Base-by-base conservation (phyloP, 2,888 invertebrate genomes). In the Rhimphoctona megacephalus region DNA sequence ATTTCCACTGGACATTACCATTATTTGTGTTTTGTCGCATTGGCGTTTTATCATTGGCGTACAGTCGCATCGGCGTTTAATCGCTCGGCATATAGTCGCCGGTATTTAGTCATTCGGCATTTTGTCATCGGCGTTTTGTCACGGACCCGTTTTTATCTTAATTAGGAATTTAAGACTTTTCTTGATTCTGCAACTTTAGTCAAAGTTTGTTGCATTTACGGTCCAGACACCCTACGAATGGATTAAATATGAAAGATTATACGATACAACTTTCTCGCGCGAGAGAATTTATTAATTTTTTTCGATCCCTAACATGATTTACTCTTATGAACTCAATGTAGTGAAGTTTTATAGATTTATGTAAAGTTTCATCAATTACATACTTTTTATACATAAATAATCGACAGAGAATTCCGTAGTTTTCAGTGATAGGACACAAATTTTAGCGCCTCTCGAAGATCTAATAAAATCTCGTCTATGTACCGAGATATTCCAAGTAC, bases 371-470 rank as follows among this genome's bases (percentile, higher is more conserved):
- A 61, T 61, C 61, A 30, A 6, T 30, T 17, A 30, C 30, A 30
- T 30, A 17, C 30, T 61, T 61, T 30, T 7, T 17, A 30, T 17
- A 25, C 17, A 30, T 30, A 61, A 61, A 30, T 61, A 25, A 36
- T 25, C 19, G n/a, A 49, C 14, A 57, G 36, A 69, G 70, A 82
- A 79, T 79, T 39, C 36, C 25, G 14, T 25, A 76, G 33, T 70
- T 54, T 72, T 43, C 22, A 66, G 70, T 66, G 79, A 69, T 78
- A 46, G 70, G 79, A 82, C 82, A 85, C 54, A 76, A 82, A 83
- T 87, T 85, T 87, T 85, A 83, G 85, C 85, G 85, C 85, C 85
- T 85, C 70, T 61, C n/a, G 25, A 22, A 81, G 57, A 54, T 78
- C 72, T 14, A 74, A 78, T 73, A 49, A 36, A 66, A 72, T 73